Percentiles rank a stretch among this genome's conserved stretches.
phyloP scores from a whole-genome alignment of 2,797 vertebrate genomes.

The Sciurus carolinensis region DNA sequence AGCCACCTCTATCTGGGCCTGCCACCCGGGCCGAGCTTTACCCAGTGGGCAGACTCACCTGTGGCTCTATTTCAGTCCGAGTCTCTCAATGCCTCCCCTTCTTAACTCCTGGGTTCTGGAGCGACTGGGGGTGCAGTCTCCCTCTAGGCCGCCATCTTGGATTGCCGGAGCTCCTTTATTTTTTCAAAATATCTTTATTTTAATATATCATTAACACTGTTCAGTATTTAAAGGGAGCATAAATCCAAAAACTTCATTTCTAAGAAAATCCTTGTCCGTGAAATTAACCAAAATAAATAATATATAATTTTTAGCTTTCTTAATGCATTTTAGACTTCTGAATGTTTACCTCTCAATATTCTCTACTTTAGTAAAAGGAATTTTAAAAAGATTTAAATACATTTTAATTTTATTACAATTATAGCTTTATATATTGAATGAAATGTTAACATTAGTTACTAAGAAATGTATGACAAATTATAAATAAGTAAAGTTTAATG shows the following conservation, averaged over 20 bases:
- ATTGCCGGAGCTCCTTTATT: too few relatives aligned
- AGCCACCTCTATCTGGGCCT: too few relatives aligned
- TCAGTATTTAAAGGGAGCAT: slow-evolving; percentile 72
- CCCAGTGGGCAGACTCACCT: too few relatives aligned
- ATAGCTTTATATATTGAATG: neutral
- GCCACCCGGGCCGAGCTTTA: too few relatives aligned
- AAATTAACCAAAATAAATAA: neutral
- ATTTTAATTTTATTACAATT: neutral
- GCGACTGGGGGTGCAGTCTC: too few relatives aligned
- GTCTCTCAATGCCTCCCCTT: too few relatives aligned
- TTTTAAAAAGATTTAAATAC: neutral
- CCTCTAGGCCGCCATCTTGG: too few relatives aligned
- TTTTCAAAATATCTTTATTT: slow-evolving; percentile 70
- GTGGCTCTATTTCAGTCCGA: too few relatives aligned
- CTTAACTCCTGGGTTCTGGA: too few relatives aligned
- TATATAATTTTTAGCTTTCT: slow-evolving; percentile 27
- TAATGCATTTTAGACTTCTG: neutral
- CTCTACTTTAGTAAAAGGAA: slow-evolving; percentile 55
- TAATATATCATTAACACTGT: slow-evolving; percentile 77
- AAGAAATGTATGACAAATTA: neutral
- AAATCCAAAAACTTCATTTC: slow-evolving; percentile 71
- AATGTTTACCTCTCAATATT: neutral
- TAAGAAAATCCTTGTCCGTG: slow-evolving; percentile 47
- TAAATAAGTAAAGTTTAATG: neutral
- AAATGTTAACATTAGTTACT: neutral